These are phyloP conservation scores for Pheucticus melanocephalus DNA, from an alignment of 2,113 vertebrate species.

Conservation along the genomic window DNA sequence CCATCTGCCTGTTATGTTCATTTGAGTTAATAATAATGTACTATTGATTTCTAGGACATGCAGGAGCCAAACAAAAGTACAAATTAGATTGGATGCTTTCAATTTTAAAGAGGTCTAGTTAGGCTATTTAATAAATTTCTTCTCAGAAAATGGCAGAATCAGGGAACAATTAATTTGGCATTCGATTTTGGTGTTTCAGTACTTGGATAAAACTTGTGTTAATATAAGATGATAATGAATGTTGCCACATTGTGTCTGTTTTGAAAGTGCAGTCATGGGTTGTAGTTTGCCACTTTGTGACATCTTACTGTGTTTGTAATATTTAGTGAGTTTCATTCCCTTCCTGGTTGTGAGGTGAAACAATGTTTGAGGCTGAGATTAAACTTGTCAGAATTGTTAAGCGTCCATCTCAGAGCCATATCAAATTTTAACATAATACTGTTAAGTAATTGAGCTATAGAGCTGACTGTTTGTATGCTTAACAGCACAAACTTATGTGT, in stretches of 20 bases:
- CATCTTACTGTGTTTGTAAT: background rate
- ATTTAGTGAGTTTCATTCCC: background rate
- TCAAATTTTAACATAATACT: background rate
- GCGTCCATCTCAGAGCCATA: background rate
- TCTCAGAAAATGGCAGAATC: background rate
- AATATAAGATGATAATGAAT: background rate
- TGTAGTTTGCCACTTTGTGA: background rate
- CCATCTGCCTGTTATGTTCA: fast-evolving
- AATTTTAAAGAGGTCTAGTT: background rate
- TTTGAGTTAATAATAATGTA: background rate
- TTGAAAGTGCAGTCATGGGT: background rate
- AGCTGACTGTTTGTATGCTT: background rate
- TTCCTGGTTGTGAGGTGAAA: background rate
- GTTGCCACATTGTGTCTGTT: background rate
- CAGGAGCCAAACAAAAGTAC: background rate
- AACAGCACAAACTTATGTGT: background rate
- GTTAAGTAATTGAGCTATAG: background rate
- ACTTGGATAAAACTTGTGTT: background rate
- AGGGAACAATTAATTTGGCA: background rate
- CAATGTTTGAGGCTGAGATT: background rate
- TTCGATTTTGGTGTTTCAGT: background rate
- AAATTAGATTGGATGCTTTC: background rate
- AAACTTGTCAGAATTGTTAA: background rate
- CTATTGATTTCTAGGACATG: background rate
- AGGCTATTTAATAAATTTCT: background rate